phyloP scores from a whole-genome alignment of 2,797 vertebrate genomes.

The Coregonus sp. region DNA sequence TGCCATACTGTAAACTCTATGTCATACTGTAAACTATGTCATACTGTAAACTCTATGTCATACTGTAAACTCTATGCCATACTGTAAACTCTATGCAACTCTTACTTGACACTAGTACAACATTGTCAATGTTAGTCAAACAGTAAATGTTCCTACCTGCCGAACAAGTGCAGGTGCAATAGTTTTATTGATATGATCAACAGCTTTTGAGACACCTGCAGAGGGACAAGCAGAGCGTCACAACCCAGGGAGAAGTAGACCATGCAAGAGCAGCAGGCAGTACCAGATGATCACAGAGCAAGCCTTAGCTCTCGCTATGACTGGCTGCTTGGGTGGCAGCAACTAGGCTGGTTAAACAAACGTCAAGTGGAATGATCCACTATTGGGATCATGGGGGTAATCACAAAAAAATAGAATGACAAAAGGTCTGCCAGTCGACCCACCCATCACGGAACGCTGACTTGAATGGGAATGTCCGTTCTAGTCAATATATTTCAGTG shows the following conservation, averaged over 20 bases:
- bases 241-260: slow-evolving; percentile 68
- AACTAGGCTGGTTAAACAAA: too few relatives aligned
- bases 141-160: slow-evolving; percentile 91
- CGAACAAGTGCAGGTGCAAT: slow-evolving; percentile 98
- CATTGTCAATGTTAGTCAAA: slow-evolving; percentile 65
- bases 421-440: neutral
- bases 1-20: too few relatives aligned
- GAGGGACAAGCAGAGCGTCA: slow-evolving; percentile 93
- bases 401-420: neutral
- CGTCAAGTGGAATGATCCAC: slow-evolving; percentile 7
- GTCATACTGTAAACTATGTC: too few relatives aligned
- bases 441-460: neutral
- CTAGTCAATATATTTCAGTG: neutral
- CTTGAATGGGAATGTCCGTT: neutral
- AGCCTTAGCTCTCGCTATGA: neutral
- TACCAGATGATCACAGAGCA: slow-evolving; percentile 71
- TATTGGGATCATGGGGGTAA: neutral
- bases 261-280: slow-evolving; percentile 73
- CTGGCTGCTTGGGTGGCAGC: too few relatives aligned
- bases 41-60: neutral
- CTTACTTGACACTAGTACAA: slow-evolving; percentile 27
- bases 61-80: neutral
- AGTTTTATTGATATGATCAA: slow-evolving; percentile 99
- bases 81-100: neutral
- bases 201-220: slow-evolving; percentile 99